phyloP scores from a whole-genome alignment of 2,113 vertebrate species.

The Mormyrus iriodes region DNA sequence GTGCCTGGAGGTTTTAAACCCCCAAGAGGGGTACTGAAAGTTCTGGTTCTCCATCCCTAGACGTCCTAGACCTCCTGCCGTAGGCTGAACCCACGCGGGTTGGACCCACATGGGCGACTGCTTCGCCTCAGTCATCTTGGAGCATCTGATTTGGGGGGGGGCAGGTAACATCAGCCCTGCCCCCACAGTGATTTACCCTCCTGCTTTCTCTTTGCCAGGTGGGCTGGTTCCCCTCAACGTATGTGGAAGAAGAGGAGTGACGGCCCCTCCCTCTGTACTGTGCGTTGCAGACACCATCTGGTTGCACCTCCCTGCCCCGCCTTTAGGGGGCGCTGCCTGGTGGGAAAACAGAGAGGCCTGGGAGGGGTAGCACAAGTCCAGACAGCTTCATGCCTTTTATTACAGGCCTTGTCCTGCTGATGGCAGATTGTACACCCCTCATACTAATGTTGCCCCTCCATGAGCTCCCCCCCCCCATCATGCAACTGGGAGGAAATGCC shows the following conservation, averaged over 20 bases:
- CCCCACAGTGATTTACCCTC: background rate
- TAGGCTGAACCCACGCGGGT: background rate
- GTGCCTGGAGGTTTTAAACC: constrained; percentile 5
- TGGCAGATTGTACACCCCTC: constrained; percentile 18
- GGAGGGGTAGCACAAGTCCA: constrained; percentile 39
- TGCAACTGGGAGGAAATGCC: background rate
- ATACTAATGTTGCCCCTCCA: background rate
- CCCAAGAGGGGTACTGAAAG: constrained; percentile 26
- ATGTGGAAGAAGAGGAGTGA: constrained; percentile 90
- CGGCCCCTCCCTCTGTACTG: constrained; percentile 18
- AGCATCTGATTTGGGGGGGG: background rate
- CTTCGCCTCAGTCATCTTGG: background rate
- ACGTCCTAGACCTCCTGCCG: background rate
- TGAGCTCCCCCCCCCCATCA: background rate
- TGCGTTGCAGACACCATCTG: background rate
- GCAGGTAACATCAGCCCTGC: background rate
- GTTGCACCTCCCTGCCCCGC: constrained; percentile 49
- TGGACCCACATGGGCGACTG: background rate
- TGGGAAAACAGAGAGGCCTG: constrained; percentile 43
- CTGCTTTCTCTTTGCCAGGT: constrained; percentile 60
- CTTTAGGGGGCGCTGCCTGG: constrained; percentile 41
- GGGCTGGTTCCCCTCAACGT: constrained; percentile 98
- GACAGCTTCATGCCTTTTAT: constrained; percentile 44
- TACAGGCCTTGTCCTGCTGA: constrained; percentile 42
- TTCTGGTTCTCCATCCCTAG: constrained; percentile 21